Conservation (phyloP, 30 jellyfish, hydroid and myxozoan species). For the Sanderia malayensis region DNA sequence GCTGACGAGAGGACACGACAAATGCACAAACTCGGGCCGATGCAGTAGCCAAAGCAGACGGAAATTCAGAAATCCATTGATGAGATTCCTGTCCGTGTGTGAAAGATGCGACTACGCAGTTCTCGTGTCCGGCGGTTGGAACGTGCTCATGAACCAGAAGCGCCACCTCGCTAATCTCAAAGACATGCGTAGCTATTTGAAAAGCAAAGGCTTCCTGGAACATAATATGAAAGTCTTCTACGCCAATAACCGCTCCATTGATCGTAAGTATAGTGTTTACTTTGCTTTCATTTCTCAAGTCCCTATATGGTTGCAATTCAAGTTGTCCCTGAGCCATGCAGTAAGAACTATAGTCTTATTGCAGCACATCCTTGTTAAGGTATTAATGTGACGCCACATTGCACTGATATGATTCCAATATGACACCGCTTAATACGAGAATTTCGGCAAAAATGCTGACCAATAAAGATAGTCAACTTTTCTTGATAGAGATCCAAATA, state of each 20-base stretch:
- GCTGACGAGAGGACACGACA: conserved; percentile 52
- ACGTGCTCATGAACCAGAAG: conserved; percentile 62
- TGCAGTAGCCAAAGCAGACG: conserved; percentile 65
- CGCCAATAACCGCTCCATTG: conserved; percentile 93
- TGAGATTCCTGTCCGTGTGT: conserved; percentile 47
- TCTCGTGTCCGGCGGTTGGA: conserved; percentile 94
- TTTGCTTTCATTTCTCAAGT: not conserved
- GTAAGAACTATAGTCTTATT: not conserved
- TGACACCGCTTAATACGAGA: too few species aligned
- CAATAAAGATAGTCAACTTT: too few species aligned
- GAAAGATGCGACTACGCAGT: conserved; percentile 86
- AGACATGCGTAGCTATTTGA: conserved; percentile 69
- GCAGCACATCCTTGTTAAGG: not conserved
- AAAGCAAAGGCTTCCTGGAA: conserved; percentile 65
- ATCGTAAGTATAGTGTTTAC: conserved; percentile 64
- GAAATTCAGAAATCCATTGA: conserved; percentile 10
- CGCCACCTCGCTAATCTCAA: conserved; percentile 82
- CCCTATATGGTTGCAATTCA: too few species aligned
- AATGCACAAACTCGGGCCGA: conserved; percentile 66
- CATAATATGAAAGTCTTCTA: conserved; percentile 80
- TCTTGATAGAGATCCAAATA: too few species aligned
- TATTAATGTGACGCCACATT: not conserved
- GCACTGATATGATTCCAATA: too few species aligned
- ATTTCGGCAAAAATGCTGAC: too few species aligned
- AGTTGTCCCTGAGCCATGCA: too few species aligned